Conservation (phyloP, 2,888 invertebrate genomes). For the Galerucella nymphaeae region DNA sequence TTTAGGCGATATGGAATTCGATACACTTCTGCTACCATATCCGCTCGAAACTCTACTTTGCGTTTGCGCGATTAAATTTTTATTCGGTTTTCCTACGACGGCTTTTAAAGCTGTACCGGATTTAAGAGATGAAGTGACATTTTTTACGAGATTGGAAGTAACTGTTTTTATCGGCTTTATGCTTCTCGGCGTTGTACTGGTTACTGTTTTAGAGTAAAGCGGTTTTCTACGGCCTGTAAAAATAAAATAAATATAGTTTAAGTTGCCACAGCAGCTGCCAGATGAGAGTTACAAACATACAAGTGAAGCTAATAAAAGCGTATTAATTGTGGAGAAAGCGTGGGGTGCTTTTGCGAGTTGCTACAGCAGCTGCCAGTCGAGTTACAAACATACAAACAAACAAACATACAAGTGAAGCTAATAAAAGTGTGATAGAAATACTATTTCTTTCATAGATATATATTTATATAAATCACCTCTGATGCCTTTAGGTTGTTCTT, state of each 20-base stretch:
- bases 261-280: no score
- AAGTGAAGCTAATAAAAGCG: no score
- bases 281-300: no score
- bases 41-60: conserved; percentile 49
- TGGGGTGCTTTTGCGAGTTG: no score
- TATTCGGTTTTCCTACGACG: conserved; percentile 39
- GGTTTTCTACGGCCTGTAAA: conserved; percentile 71
- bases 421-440: no score
- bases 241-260: not conserved
- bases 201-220: conserved; percentile 67
- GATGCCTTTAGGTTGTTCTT: conserved; percentile 56
- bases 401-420: no score
- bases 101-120: conserved; percentile 47
- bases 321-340: no score
- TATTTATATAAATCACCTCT: conserved; percentile 18
- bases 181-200: conserved; percentile 50
- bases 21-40: conserved; percentile 47
- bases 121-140: conserved; percentile 53
- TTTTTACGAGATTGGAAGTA: conserved; percentile 60
- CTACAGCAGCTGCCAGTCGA: no score
- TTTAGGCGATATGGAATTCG: conserved; percentile 45
- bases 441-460: no score
- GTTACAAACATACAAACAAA: no score
- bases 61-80: conserved; percentile 36
- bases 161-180: conserved; percentile 58